Conservation (phyloP, 2,888 invertebrate species). For the Leptura quadrifasciata region DNA sequence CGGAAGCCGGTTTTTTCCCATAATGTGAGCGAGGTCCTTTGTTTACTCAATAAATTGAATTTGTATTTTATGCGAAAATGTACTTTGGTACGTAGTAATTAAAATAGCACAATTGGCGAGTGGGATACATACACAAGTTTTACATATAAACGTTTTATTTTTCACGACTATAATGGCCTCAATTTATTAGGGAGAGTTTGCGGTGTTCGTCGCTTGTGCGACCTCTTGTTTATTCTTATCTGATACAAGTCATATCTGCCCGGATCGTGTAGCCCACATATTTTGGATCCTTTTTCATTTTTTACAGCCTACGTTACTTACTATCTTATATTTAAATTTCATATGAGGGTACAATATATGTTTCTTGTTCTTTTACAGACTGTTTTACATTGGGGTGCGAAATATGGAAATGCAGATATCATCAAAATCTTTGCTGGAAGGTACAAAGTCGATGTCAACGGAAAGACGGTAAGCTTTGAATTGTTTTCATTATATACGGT, state of each 20-base stretch:
- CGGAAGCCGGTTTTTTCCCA: no score
- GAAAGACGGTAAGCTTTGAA: constrained; percentile 83
- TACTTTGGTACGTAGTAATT: no score
- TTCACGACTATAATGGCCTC: neutral
- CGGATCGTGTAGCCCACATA: constrained; percentile 47
- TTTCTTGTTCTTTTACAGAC: constrained; percentile 79
- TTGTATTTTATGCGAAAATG: no score
- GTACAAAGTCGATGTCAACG: constrained; percentile 88
- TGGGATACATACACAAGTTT: no score
- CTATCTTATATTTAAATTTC: constrained; percentile 31
- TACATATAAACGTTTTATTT: neutral
- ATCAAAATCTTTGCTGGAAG: constrained; percentile 95
- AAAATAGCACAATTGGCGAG: no score
- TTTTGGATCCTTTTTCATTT: constrained; percentile 27
- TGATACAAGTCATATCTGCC: constrained; percentile 66
- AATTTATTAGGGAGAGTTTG: constrained; percentile 25
- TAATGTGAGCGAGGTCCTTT: no score
- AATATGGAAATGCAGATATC: constrained; percentile 93
- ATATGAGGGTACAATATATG: constrained; percentile 18
- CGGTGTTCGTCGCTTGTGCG: constrained; percentile 54
- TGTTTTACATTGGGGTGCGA: constrained; percentile 97
- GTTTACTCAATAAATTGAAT: no score
- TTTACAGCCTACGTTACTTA: constrained; percentile 23
- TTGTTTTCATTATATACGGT: neutral
- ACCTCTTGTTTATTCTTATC: constrained; percentile 64